Conservation (phyloP, 2,888 invertebrate species). For the Callosobruchus maculatus region DNA sequence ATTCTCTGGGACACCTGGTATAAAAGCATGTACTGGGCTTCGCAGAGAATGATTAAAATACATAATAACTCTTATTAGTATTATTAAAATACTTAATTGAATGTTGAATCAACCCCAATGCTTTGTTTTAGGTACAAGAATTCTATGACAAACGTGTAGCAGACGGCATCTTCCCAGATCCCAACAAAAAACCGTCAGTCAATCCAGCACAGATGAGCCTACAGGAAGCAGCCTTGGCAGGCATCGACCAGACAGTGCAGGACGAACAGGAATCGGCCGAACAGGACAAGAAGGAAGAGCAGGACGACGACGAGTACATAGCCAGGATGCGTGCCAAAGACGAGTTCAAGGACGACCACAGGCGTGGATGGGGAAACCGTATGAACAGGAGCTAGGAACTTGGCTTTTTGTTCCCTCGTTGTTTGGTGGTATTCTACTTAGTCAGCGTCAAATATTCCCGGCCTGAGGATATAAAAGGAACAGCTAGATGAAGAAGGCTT, state of each 20-base stretch:
- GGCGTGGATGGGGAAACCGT: constrained; percentile 84
- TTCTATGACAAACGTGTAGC: constrained; percentile 81
- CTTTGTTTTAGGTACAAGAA: constrained; percentile 79
- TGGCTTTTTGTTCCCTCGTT: neutral
- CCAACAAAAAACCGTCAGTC: constrained; percentile 36
- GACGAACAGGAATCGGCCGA: constrained; percentile 60
- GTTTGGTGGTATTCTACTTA: too few species aligned
- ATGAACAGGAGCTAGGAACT: constrained; percentile 66
- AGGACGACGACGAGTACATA: constrained; percentile 69
- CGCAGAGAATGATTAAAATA: too few species aligned
- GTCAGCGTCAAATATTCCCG: too few species aligned
- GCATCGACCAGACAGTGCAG: constrained; percentile 38
- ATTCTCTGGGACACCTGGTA: too few species aligned
- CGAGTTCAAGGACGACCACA: constrained; percentile 84
- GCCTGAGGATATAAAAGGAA: too few species aligned
- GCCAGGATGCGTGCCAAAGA: constrained; percentile 68
- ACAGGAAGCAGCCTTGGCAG: constrained; percentile 43
- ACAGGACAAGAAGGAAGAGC: constrained; percentile 63
- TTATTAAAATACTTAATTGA: too few species aligned
- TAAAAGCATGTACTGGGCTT: too few species aligned
- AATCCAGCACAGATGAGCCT: constrained; percentile 31
- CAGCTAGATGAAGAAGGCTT: too few species aligned
- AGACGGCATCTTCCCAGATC: constrained; percentile 55
- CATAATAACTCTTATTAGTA: neutral
- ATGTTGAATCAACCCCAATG: too few species aligned